phyloP scores from a whole-genome alignment of 2,888 invertebrate genomes.

The Yponomeuta evonymella region DNA sequence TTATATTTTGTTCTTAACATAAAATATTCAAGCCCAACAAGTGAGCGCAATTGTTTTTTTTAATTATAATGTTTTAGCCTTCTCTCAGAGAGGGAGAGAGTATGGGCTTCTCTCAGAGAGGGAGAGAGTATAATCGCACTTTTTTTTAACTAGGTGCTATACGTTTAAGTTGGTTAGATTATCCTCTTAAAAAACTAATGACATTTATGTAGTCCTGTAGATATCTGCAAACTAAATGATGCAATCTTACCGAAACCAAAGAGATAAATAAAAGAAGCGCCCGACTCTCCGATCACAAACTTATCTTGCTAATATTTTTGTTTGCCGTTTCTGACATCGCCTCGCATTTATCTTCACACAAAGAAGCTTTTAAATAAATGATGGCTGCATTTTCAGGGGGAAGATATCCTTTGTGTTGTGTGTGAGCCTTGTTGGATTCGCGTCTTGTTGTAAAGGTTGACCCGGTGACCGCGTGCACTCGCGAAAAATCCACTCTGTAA shows the following conservation, averaged over 20 bases:
- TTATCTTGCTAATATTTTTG: constrained; percentile 46
- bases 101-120: no score
- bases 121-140: no score
- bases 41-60: no score
- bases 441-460: constrained; percentile 8
- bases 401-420: neutral
- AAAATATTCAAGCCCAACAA: no score
- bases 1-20: no score
- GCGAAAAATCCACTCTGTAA: constrained; percentile 35
- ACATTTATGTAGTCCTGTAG: neutral
- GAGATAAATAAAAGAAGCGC: constrained; percentile 51
- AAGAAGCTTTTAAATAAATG: constrained; percentile 10
- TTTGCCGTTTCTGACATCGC: constrained; percentile 24
- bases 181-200: neutral
- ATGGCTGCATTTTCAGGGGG: neutral
- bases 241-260: constrained; percentile 5
- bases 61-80: no score
- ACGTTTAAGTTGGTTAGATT: no score
- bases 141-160: no score
- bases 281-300: constrained; percentile 43
- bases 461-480: constrained; percentile 16
- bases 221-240: constrained; percentile 40
- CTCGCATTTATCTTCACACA: constrained; percentile 14
- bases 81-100: no score
- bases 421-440: neutral